Percentiles rank a stretch among this genome's conserved stretches.
Evolutionary conservation across 2,888 invertebrate species (phyloP).

Genomic region (Cephus runcator): DNA sequence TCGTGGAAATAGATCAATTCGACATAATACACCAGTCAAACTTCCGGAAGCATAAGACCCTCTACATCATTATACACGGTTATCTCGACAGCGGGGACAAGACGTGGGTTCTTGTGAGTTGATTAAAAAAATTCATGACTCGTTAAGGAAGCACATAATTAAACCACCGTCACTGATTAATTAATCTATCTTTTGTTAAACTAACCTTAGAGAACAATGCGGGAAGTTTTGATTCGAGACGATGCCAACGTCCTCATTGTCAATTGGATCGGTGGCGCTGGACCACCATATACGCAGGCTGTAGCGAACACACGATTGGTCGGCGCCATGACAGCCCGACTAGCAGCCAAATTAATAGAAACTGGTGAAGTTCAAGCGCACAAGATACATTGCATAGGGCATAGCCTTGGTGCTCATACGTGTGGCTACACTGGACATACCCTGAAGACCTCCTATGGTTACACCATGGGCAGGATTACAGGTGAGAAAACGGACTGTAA

Average conservation of each 20-base stretch:
- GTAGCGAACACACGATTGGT: constrained; percentile 90
- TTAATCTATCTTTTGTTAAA: neutral
- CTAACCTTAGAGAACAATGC: constrained; percentile 74
- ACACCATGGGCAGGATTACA: constrained; percentile 82
- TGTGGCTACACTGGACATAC: constrained; percentile 86
- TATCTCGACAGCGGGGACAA: constrained; percentile 87
- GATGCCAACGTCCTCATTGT: constrained; percentile 82
- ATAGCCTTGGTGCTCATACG: constrained; percentile 87
- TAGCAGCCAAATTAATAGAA: constrained; percentile 67
- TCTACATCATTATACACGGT: constrained; percentile 86
- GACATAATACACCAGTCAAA: constrained; percentile 73
- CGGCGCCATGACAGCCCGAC: constrained; percentile 84
- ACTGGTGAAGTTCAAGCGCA: constrained; percentile 63
- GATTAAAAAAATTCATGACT: neutral
- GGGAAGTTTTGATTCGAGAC: constrained; percentile 77
- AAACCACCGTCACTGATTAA: neutral
- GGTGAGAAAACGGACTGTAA: constrained; percentile 64
- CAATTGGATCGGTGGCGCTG: constrained; percentile 88
- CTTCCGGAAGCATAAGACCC: constrained; percentile 71
- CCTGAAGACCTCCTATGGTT: constrained; percentile 69
- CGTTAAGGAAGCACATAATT: neutral
- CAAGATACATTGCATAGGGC: constrained; percentile 86
- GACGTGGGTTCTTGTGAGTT: constrained; percentile 76
- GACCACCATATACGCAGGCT: constrained; percentile 91
- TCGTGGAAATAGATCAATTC: constrained; percentile 75